A percentile compares a stretch with the other conserved stretches of the same genome.
phyloP scores from a whole-genome alignment of 2,888 invertebrate species.

The Salticus scenicus region DNA sequence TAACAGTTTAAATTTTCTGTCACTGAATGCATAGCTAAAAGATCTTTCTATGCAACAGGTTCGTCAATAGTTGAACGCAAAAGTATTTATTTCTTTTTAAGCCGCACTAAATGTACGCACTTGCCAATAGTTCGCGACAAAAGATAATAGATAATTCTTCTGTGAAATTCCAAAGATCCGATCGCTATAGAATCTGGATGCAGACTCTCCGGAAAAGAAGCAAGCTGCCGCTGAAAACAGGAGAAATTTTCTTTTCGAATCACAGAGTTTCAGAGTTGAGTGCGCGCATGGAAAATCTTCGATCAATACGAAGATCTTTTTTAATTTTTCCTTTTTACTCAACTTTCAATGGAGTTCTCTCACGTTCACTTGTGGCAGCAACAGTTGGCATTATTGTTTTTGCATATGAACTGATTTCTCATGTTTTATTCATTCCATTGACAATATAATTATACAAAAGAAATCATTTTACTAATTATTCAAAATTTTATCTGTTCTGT shows the following conservation, averaged over 20 bases:
- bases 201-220: slow-evolving; percentile 32
- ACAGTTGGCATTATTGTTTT: slow-evolving; percentile 41
- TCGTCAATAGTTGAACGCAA: neutral
- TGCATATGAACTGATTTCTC: slow-evolving; percentile 11
- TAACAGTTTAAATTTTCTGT: too few relatives aligned
- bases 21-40: too few relatives aligned
- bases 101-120: neutral
- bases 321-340: slow-evolving; percentile 45
- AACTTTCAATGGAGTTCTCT: slow-evolving; percentile 45
- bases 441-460: too few relatives aligned
- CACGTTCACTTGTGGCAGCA: slow-evolving; percentile 28
- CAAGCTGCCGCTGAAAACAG: slow-evolving; percentile 21
- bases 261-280: slow-evolving; percentile 32
- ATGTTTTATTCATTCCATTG: slow-evolving; percentile 17
- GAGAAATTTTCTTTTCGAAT: slow-evolving; percentile 25
- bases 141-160: neutral
- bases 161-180: slow-evolving; percentile 27
- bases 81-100: neutral
- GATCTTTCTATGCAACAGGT: neutral
- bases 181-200: slow-evolving; percentile 52
- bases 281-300: slow-evolving; percentile 31
- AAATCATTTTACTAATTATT: too few relatives aligned
- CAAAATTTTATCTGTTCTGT: too few relatives aligned
- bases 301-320: slow-evolving; percentile 31
- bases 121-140: neutral